Conservation (phyloP, 2,888 invertebrate genomes). For the Epirrita christyi region DNA sequence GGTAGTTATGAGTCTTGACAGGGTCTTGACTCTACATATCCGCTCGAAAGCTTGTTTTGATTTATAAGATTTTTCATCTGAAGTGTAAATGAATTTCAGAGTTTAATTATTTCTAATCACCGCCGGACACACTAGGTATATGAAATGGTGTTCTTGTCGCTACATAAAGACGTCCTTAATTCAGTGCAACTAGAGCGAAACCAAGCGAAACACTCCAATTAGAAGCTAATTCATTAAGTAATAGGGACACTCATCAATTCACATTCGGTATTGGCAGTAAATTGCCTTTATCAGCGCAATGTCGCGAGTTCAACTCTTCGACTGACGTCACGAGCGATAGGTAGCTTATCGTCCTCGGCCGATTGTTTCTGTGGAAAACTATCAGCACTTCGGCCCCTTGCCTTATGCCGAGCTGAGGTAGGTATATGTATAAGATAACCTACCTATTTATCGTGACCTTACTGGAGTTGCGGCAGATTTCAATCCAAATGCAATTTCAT, state of each 20-base stretch:
- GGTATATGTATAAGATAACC: slow-evolving; percentile 31
- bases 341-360: slow-evolving; percentile 57
- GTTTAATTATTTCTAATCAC: too few species aligned
- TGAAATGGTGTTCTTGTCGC: too few species aligned
- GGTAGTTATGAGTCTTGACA: too few species aligned
- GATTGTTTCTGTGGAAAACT: slow-evolving; percentile 58
- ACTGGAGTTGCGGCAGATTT: slow-evolving; percentile 6
- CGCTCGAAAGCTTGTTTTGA: too few species aligned
- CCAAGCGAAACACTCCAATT: slow-evolving; percentile 4
- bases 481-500: slow-evolving; percentile 4
- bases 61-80: too few species aligned
- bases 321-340: slow-evolving; percentile 75
- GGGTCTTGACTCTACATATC: too few species aligned
- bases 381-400: slow-evolving; percentile 39
- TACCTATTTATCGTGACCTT: slow-evolving; percentile 34
- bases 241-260: slow-evolving; percentile 31
- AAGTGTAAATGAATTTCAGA: too few species aligned
- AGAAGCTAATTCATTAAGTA: slow-evolving; percentile 13
- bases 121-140: too few species aligned
- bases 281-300: slow-evolving; percentile 70
- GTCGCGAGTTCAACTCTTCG: slow-evolving; percentile 69
- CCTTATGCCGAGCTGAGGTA: slow-evolving; percentile 28
- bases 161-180: not conserved
- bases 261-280: slow-evolving; percentile 61
- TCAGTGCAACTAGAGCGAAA: not conserved